Base-by-base conservation (phyloP, 2,888 invertebrate species). In the Harpalus rubripes region DNA sequence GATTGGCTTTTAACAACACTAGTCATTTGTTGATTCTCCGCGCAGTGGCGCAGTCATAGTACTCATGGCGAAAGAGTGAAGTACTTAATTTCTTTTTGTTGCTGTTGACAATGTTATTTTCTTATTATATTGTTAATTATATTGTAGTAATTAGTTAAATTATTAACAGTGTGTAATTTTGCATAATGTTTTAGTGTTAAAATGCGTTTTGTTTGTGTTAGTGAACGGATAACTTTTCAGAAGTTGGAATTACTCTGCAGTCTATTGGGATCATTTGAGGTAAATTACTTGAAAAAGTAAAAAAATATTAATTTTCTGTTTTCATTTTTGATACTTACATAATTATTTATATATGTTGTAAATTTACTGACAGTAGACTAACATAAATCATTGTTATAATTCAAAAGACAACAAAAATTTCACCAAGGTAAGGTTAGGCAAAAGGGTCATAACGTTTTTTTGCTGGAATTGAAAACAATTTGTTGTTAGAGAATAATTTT, bases 201-300 rank as follows among this genome's bases (percentile, higher is more conserved):
- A 88, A 89, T 89, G 89, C 88, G 89, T 88, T 88, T 88, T 89
- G 89, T 89, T 89, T 89, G 88, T 88, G 88, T 89, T 88, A 88
- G 88, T 87, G 87, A 72, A 68, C 32, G 85, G 68, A 80, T 85
- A 85, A 85, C 52, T 80, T 80, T 80, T 26, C 65, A 65, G 63
- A 78, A 79, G 52, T 85, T 85, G 85, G 85, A 85, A 85, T 85
- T 85, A 85, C 80, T 80, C 58, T 80, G 72, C 84, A 84, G 76
- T 84, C 84, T 84, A 65, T 32, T 74, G 63, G 78, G 65, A 84
- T 84, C 84, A 65, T 63, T 84, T 76, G 78, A 84, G 84, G 84
- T 84, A 84, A 84, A 78, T 65, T 84, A 32, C 61, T 59, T 61
- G 59, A 41, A 59, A 83, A 79, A 78, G 16, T 61, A 74, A 18